Conservation (phyloP, 2,888 invertebrate species). For the Dinocampus coccinellae region DNA sequence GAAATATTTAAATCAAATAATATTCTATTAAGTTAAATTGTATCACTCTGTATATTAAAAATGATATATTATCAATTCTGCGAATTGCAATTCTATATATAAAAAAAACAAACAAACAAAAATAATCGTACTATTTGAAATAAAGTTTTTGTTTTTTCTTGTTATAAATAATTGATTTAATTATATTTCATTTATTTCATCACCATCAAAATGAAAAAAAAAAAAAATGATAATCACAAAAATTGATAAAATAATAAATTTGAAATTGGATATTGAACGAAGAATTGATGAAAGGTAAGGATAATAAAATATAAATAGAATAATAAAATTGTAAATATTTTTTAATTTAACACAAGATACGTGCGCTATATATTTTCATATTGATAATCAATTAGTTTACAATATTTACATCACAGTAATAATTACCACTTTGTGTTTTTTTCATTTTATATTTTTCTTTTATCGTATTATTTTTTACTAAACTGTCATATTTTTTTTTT, state of each 20-base stretch:
- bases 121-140: constrained; percentile 32
- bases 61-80: neutral
- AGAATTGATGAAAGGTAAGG: neutral
- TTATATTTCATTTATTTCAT: too few relatives aligned
- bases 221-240: too few relatives aligned
- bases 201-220: too few relatives aligned
- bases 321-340: neutral
- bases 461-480: neutral
- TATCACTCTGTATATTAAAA: neutral
- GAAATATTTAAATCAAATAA: too few relatives aligned
- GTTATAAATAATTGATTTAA: constrained; percentile 19
- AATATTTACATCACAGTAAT: constrained; percentile 59
- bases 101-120: too few relatives aligned
- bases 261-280: too few relatives aligned
- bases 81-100: constrained; percentile 43
- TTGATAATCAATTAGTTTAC: constrained; percentile 54
- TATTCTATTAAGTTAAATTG: neutral
- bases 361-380: constrained; percentile 41
- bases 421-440: neutral
- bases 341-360: constrained; percentile 36
- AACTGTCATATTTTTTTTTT: neutral
- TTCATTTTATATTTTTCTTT: too few relatives aligned
- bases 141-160: constrained; percentile 22
- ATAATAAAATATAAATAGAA: too few relatives aligned
- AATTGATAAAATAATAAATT: too few relatives aligned